Conservation (phyloP, 2,888 invertebrate species). For the Pterostichus madidus region DNA sequence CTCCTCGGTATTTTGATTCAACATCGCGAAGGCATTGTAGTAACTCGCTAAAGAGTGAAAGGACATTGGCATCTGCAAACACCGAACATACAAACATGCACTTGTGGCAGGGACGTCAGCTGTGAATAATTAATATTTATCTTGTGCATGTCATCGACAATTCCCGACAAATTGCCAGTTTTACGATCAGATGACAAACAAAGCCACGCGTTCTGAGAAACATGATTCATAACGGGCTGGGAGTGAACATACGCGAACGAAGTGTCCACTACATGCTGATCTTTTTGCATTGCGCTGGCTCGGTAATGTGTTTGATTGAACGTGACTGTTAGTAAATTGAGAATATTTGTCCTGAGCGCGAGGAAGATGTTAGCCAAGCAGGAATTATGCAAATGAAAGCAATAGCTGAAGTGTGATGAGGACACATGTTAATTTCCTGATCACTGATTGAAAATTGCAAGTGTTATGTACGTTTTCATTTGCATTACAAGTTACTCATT, state of each 20-base stretch:
- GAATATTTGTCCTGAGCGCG: slow-evolving; percentile 3
- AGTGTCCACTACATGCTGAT: slow-evolving; percentile 4
- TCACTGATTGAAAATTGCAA: slow-evolving; percentile 33
- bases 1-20: slow-evolving; percentile 17
- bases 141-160: slow-evolving; percentile 55
- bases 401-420: slow-evolving; percentile 27
- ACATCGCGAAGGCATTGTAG: slow-evolving; percentile 12
- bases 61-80: slow-evolving; percentile 37
- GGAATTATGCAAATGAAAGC: slow-evolving; percentile 41
- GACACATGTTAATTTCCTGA: slow-evolving; percentile 35
- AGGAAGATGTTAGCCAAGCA: slow-evolving; percentile 35
- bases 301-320: slow-evolving; percentile 16
- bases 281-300: not conserved
- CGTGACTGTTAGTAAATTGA: slow-evolving; percentile 22
- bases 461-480: slow-evolving; percentile 13
- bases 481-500: slow-evolving; percentile 29
- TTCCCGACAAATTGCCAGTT: slow-evolving; percentile 45
- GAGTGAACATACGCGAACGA: not conserved
- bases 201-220: slow-evolving; percentile 38
- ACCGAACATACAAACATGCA: not conserved
- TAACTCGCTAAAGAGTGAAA: slow-evolving; percentile 33
- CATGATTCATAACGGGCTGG: slow-evolving; percentile 33
- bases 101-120: slow-evolving; percentile 39
- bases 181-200: slow-evolving; percentile 44
- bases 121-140: slow-evolving; percentile 63